Evolutionary conservation across 2,888 invertebrate species (phyloP), one percentile per base, ranked within the genome.

Genomic region (Thecophora atra): DNA sequence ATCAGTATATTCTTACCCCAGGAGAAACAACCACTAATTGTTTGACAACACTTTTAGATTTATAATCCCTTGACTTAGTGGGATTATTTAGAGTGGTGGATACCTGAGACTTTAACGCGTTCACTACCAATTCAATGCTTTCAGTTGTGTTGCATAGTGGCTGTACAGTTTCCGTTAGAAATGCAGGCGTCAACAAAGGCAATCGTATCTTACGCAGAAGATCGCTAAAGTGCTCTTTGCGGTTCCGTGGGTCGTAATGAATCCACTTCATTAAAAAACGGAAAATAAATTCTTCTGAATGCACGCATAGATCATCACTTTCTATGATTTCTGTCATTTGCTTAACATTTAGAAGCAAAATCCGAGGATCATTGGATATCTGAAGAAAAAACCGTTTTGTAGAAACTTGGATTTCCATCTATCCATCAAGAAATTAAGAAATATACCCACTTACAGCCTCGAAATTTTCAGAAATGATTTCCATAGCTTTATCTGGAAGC

Each of bases 381-480:
- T 11, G 1, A 60, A 37, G 11, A 37, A n/a, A 1, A 26, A 8
- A n/a, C 3, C 1, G n/a, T 44, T 11, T 15, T 51, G 8, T 51
- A 51, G 4, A 11, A 5, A n/a, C n/a, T n/a, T n/a, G n/a, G n/a
- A n/a, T n/a, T n/a, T n/a, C n/a, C n/a, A n/a, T n/a, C n/a, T n/a
- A n/a, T n/a, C n/a, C n/a, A n/a, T n/a, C n/a, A n/a, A 51, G n/a
- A n/a, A n/a, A n/a, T n/a, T n/a, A n/a, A n/a, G n/a, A n/a, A n/a
- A n/a, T n/a, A n/a, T n/a, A n/a, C n/a, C n/a, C n/a, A n/a, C 21
- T 54, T 54, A 54, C 54, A 2, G 19, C 54, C 8, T 21, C 19
- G 21, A 94, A 94, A 87, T 93, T 89, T 85, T 93, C 92, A 76
- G 94, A 93, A 56, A 94, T 96, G 82, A 93, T 97, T 77, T 92